Percentiles rank a stretch among this genome's conserved stretches.
These are phyloP conservation scores for Calyptomena viridis DNA, from an alignment of 2,113 vertebrate species.

Conservation along the genomic window DNA sequence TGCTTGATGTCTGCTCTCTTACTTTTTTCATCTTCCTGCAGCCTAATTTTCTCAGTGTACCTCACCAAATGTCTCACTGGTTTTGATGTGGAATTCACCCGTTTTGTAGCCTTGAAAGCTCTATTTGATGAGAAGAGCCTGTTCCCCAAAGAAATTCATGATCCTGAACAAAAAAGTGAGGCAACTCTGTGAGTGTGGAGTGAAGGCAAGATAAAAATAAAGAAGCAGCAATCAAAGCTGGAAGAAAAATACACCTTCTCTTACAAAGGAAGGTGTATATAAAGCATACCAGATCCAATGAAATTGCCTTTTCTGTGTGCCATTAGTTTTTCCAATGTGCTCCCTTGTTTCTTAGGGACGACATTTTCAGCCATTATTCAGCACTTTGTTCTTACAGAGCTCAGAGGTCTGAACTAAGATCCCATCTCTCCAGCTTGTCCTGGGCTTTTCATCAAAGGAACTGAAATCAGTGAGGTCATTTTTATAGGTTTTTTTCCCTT, in stretches of 20 bases:
- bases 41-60: background rate
- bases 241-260: conserved; percentile 52
- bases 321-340: background rate
- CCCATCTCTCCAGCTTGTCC: background rate
- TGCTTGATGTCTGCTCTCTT: background rate
- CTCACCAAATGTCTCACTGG: conserved; percentile 4
- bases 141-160: conserved; percentile 78
- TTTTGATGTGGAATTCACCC: conserved; percentile 56
- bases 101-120: conserved; percentile 72
- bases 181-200: conserved; percentile 21
- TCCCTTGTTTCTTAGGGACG: background rate
- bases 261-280: background rate
- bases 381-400: background rate
- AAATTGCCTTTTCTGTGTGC: background rate
- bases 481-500: background rate
- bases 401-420: background rate
- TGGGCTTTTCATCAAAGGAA: background rate
- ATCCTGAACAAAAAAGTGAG: conserved; percentile 63
- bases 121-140: conserved; percentile 76
- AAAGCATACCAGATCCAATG: background rate
- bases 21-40: background rate
- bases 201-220: conserved; percentile 59
- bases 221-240: conserved; percentile 50
- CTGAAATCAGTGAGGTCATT: background rate
- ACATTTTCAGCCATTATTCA: background rate